Base-by-base conservation (phyloP, 2,888 invertebrate genomes). In the Elmis aenea region DNA sequence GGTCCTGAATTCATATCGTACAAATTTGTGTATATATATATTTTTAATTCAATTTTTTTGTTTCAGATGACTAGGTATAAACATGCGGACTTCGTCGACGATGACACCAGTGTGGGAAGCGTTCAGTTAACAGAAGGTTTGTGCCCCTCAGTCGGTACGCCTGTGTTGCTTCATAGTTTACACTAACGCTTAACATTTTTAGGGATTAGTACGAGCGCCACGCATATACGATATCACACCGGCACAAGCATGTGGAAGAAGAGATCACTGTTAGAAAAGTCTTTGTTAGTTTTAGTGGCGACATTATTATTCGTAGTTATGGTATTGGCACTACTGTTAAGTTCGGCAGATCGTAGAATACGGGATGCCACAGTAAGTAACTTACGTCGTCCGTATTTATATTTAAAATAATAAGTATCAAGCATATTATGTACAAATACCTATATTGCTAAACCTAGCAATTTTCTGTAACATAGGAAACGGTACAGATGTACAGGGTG, bases 1-100 rank as follows among this genome's bases (percentile, higher is more conserved):
- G n/a, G n/a, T n/a, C n/a, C n/a, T n/a, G n/a, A n/a, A n/a, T n/a
- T n/a, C n/a, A n/a, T n/a, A n/a, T n/a, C n/a, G n/a, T n/a, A n/a
- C n/a, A n/a, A n/a, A n/a, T n/a, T n/a, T n/a, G n/a, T n/a, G n/a
- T n/a, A n/a, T n/a, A n/a, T n/a, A n/a, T n/a, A n/a, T n/a, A n/a
- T n/a, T n/a, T n/a, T n/a, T n/a, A n/a, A n/a, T n/a, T n/a, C n/a
- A n/a, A n/a, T n/a, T n/a, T n/a, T n/a, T n/a, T n/a, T n/a, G n/a
- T n/a, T n/a, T n/a, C 72, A 89, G 89, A 89, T 89, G 89, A 88
- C 87, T 52, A 80, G 85, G 48, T 89, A 89, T 62, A 88, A 87
- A 69, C 86, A 87, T 68, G 84, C 88, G 13, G 87, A 87, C 56
- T 85, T 89, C 57, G 84, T 84, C 63, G 88, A 88, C 58, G 86